These are phyloP conservation scores for Setipinna tenuifilis DNA, from an alignment of 2,797 vertebrate genomes.

Conservation along the genomic window DNA sequence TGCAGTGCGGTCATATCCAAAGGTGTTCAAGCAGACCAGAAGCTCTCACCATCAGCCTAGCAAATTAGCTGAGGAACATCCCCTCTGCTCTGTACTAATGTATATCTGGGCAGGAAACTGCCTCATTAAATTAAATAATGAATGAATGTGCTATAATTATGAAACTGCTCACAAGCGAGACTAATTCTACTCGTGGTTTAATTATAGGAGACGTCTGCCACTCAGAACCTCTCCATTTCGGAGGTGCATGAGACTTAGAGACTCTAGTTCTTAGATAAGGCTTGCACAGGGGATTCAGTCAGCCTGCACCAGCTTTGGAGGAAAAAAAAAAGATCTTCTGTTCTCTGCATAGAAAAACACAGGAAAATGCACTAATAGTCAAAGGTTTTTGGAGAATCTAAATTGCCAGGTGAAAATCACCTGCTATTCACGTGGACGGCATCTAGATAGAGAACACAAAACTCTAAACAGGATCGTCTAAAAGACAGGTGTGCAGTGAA, in stretches of 20 bases:
- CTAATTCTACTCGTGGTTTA: conserved; percentile 74
- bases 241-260: conserved; percentile 51
- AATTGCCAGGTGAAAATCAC: background rate
- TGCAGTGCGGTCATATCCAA: conserved; percentile 35
- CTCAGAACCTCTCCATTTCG: conserved; percentile 65
- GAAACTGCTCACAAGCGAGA: conserved; percentile 72
- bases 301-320: background rate
- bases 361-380: background rate
- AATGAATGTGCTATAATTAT: conserved; percentile 75
- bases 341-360: background rate
- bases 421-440: background rate
- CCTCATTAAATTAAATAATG: conserved; percentile 73
- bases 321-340: background rate
- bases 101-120: conserved; percentile 66
- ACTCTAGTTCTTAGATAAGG: conserved; percentile 61
- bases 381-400: background rate
- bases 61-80: conserved; percentile 61
- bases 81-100: conserved; percentile 44
- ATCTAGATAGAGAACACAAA: background rate
- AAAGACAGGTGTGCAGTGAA: background rate
- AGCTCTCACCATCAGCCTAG: conserved; percentile 49
- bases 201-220: conserved; percentile 73
- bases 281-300: conserved; percentile 41
- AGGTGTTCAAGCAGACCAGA: conserved; percentile 31
- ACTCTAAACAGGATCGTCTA: background rate